These are phyloP conservation scores for Amphipyra berbera DNA, from an alignment of 2,888 invertebrate genomes.

Conservation along the genomic window DNA sequence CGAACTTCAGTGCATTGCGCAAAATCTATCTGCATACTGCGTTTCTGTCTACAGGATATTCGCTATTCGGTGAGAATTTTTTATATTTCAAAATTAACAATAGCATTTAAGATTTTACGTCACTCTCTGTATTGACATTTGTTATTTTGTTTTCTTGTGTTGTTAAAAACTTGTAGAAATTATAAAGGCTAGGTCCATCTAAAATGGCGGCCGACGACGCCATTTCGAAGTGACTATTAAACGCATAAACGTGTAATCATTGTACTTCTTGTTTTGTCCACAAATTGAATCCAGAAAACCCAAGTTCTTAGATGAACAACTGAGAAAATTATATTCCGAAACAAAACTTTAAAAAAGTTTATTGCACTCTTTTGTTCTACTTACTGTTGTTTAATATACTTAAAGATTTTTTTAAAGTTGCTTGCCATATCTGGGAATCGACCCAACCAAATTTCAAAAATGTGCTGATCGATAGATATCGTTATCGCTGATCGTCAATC, in stretches of 20 bases:
- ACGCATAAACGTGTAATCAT: not conserved
- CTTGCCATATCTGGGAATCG: no score
- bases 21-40: not conserved
- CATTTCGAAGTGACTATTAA: not conserved
- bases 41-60: not conserved
- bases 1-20: conserved; percentile 25
- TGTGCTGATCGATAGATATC: no score
- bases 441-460: no score
- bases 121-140: not conserved
- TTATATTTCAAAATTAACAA: not conserved
- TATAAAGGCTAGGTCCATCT: not conserved
- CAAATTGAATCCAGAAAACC: no score
- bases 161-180: not conserved
- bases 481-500: no score
- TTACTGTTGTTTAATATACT: no score
- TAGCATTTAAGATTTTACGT: not conserved
- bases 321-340: no score
- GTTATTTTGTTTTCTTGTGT: not conserved
- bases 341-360: no score
- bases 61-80: conserved; percentile 10
- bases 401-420: no score
- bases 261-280: not conserved
- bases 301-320: no score
- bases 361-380: no score
- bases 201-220: conserved; percentile 5